Conservation (phyloP, 2,888 invertebrate genomes). For the Phaonia tiefii region DNA sequence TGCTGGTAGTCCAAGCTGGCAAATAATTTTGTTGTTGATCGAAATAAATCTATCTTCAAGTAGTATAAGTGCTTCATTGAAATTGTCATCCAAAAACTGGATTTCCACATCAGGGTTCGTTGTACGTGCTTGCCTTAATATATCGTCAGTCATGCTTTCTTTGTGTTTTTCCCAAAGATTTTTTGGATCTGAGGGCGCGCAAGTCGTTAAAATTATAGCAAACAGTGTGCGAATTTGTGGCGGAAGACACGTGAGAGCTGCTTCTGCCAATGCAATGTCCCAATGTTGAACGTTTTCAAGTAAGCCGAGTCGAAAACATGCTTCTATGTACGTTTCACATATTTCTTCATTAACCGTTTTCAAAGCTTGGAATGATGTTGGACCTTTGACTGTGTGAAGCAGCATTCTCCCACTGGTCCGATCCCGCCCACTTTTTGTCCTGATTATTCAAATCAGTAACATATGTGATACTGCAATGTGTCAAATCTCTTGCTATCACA, state of each 20-base stretch:
- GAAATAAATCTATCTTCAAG: slow-evolving; percentile 72
- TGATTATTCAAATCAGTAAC: too few relatives aligned
- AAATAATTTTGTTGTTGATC: slow-evolving; percentile 67
- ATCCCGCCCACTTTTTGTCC: too few relatives aligned
- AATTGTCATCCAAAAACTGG: slow-evolving; percentile 54
- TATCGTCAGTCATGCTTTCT: slow-evolving; percentile 67
- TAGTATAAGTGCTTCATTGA: slow-evolving; percentile 67
- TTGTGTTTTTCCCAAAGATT: slow-evolving; percentile 54
- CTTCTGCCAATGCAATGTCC: slow-evolving; percentile 26
- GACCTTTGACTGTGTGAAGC: slow-evolving; percentile 21
- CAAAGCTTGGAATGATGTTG: slow-evolving; percentile 14
- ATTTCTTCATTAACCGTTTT: slow-evolving; percentile 8
- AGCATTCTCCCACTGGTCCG: too few relatives aligned
- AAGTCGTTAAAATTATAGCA: slow-evolving; percentile 3
- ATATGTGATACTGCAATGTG: too few relatives aligned
- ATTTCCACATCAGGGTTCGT: slow-evolving; percentile 26
- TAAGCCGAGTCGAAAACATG: slow-evolving; percentile 7
- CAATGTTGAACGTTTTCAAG: slow-evolving; percentile 22
- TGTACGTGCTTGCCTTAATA: slow-evolving; percentile 44
- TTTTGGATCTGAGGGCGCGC: slow-evolving; percentile 5
- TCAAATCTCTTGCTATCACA: too few relatives aligned
- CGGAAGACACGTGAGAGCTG: background rate
- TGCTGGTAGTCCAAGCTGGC: slow-evolving; percentile 69
- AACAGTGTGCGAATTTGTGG: too few relatives aligned
- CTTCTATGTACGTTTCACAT: slow-evolving; percentile 46